Conservation (phyloP, 35 echinoderm and acorn worm species). For the Lytechinus pictus region DNA sequence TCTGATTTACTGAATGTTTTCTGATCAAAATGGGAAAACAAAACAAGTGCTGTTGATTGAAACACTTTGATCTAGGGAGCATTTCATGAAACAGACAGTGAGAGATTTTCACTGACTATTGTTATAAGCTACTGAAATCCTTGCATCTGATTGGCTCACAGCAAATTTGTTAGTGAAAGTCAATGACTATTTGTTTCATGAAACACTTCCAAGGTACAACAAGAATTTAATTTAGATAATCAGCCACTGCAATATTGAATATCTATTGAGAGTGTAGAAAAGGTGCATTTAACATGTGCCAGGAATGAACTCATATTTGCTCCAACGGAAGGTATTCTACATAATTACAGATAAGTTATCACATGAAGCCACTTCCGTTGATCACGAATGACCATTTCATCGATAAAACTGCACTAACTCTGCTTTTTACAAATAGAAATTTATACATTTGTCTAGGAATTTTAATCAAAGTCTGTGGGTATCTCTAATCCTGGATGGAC, state of each 20-base stretch:
- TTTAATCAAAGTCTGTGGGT: constrained; percentile 77
- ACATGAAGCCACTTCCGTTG: not conserved
- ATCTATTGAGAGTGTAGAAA: not conserved
- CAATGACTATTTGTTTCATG: too few relatives aligned
- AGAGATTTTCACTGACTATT: too few relatives aligned
- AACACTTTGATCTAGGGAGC: too few relatives aligned
- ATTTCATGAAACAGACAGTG: too few relatives aligned
- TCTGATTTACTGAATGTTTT: too few relatives aligned
- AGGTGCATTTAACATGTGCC: not conserved
- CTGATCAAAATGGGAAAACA: too few relatives aligned
- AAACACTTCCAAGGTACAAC: too few relatives aligned
- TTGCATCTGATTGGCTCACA: too few relatives aligned
- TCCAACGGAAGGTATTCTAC: not conserved
- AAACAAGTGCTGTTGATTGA: too few relatives aligned
- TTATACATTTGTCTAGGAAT: not conserved
- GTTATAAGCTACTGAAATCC: too few relatives aligned
- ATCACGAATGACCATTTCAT: not conserved
- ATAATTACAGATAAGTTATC: not conserved
- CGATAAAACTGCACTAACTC: not conserved
- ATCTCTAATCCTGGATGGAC: constrained; percentile 94
- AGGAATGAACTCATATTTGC: not conserved
- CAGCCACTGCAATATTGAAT: not conserved
- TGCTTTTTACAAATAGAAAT: not conserved
- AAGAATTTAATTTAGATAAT: not conserved
- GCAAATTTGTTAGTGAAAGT: too few relatives aligned